A percentile compares a stretch with the other conserved stretches of the same genome.
These are phyloP conservation scores for Brotula barbata DNA, from an alignment of 2,797 vertebrate species.

Conservation along the genomic window DNA sequence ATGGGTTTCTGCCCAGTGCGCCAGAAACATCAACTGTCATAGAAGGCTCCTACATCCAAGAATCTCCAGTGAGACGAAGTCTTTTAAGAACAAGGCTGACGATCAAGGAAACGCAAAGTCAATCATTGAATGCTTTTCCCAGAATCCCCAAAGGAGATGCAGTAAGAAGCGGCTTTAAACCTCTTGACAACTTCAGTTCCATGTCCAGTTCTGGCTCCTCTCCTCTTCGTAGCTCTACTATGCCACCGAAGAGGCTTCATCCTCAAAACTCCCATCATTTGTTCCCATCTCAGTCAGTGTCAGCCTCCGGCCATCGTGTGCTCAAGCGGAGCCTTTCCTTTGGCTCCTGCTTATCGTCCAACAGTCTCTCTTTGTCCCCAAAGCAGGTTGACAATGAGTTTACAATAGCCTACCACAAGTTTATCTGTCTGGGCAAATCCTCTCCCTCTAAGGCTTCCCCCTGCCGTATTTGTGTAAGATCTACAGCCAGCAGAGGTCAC, in stretches of 20 bases:
- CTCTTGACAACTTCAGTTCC: not conserved
- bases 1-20: not conserved
- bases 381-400: constrained; percentile 70
- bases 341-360: constrained; percentile 24
- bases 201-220: constrained; percentile 2
- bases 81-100: constrained; percentile 37
- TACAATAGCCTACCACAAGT: constrained; percentile 73
- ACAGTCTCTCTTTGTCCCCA: not conserved
- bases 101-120: constrained; percentile 19
- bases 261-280: constrained; percentile 7
- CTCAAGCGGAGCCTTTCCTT: constrained; percentile 48
- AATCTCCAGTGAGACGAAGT: constrained; percentile 55
- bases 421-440: constrained; percentile 66
- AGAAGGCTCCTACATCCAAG: constrained; percentile 15
- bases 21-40: not conserved
- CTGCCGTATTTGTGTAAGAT: constrained; percentile 61
- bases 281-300: constrained; percentile 1
- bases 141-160: constrained; percentile 27
- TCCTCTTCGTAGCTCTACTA: constrained; percentile 5
- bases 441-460: constrained; percentile 12
- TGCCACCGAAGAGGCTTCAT: constrained; percentile 24
- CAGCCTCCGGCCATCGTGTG: not conserved
- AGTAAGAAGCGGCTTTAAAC: constrained; percentile 16
- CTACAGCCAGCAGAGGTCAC: constrained; percentile 7
- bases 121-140: constrained; percentile 35